Conservation (phyloP, 2,113 vertebrate genomes). For the Cranoglanis bouderius region DNA sequence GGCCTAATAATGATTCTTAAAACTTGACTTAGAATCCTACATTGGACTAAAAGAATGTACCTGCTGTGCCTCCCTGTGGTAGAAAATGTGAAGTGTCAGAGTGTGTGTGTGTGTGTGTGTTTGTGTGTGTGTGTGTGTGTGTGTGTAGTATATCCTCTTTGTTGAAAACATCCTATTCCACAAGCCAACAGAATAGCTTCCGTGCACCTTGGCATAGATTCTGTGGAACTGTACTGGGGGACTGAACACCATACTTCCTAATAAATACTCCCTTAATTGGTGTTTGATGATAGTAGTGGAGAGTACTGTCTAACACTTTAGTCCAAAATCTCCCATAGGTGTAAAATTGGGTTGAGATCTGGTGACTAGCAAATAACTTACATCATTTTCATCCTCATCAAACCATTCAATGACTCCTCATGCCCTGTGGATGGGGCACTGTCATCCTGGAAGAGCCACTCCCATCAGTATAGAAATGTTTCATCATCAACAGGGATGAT, state of each 20-base stretch:
- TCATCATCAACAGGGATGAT: neutral
- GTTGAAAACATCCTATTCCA: neutral
- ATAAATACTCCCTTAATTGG: no score
- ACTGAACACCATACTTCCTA: neutral
- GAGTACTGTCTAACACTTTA: neutral
- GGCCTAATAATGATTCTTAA: no score
- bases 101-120: neutral
- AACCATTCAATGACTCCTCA: neutral
- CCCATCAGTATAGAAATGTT: neutral
- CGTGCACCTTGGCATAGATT: neutral
- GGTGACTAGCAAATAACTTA: neutral
- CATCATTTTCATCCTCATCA: neutral
- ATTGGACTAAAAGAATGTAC: neutral
- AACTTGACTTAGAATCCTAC: neutral
- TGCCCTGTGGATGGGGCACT: neutral
- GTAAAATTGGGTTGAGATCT: neutral
- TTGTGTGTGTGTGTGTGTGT: neutral
- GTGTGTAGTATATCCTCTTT: neutral
- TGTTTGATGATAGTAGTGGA: no score
- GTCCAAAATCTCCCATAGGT: neutral
- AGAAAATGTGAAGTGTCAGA: neutral
- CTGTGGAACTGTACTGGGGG: neutral
- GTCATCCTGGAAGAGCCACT: neutral
- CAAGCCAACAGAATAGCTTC: neutral
- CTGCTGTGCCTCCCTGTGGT: slow-evolving; percentile 33